Conservation (phyloP, 2,888 invertebrate species). For the Spodoptera littoralis region DNA sequence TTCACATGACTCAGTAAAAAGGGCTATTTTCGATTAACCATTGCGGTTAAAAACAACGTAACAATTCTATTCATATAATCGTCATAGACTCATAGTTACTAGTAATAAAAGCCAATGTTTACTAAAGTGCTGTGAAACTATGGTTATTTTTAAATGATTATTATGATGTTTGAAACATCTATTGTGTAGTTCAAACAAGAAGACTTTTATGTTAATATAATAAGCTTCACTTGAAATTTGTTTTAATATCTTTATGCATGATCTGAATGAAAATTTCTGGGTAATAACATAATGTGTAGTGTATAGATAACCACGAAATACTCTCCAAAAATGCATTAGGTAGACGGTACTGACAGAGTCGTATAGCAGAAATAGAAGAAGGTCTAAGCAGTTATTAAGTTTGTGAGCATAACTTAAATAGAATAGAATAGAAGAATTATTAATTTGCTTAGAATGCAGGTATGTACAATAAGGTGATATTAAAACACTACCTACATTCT, state of each 20-base stretch:
- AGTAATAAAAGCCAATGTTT: slow-evolving; percentile 21
- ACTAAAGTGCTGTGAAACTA: slow-evolving; percentile 8
- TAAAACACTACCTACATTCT: no score
- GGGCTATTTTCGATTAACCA: slow-evolving; percentile 44
- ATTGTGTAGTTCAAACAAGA: slow-evolving; percentile 25
- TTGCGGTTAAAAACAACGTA: slow-evolving; percentile 43
- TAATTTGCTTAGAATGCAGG: no score
- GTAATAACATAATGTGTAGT: not conserved
- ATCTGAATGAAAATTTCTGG: slow-evolving; percentile 10
- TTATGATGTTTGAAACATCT: slow-evolving; percentile 19
- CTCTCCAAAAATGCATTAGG: no score
- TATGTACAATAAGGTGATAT: no score
- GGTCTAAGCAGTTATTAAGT: no score
- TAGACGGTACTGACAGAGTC: no score
- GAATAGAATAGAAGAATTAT: no score
- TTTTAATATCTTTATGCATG: slow-evolving; percentile 4
- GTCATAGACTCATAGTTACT: slow-evolving; percentile 36
- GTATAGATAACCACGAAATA: no score
- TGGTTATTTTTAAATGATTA: slow-evolving; percentile 37
- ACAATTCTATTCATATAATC: slow-evolving; percentile 15
- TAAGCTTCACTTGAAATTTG: slow-evolving; percentile 12
- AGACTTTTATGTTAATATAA: slow-evolving; percentile 18
- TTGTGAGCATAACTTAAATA: no score
- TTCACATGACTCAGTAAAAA: slow-evolving; percentile 45
- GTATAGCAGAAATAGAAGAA: no score